A percentile compares a stretch with the other conserved stretches of the same genome.
These are phyloP conservation scores for Zaprionus lachaisei DNA, from an alignment of 1,140 invertebrate species.

Conservation along the genomic window DNA sequence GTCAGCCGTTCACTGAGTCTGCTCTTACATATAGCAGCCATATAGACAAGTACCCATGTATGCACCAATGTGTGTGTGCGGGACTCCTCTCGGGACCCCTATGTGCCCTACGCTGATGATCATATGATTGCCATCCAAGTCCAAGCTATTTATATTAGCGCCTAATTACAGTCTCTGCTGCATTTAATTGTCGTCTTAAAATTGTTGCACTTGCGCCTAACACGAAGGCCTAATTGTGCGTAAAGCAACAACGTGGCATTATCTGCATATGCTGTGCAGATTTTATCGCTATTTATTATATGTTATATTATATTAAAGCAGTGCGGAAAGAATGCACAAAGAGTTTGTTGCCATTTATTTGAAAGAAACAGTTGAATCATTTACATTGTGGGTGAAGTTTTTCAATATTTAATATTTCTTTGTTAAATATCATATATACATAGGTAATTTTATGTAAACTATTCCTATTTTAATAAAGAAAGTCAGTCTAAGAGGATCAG, in stretches of 20 bases:
- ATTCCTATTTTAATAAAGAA: not conserved
- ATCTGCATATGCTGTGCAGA: not conserved
- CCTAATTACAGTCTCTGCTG: constrained; percentile 20
- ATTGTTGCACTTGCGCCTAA: not conserved
- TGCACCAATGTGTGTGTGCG: constrained; percentile 5
- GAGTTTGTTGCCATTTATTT: not conserved
- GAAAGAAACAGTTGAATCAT: not conserved
- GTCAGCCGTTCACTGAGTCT: constrained; percentile 66
- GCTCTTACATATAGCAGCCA: constrained; percentile 45
- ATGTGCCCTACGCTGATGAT: constrained; percentile 36
- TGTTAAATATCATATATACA: too few species aligned
- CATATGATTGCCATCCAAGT: constrained; percentile 43
- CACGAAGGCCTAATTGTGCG: constrained; percentile 4
- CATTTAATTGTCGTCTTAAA: constrained; percentile 21
- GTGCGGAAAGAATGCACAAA: not conserved
- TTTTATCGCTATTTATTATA: constrained; percentile 1
- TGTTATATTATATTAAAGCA: not conserved
- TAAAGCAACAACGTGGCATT: not conserved
- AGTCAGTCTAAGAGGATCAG: too few species aligned
- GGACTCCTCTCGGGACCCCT: not conserved
- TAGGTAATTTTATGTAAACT: too few species aligned
- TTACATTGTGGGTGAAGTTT: not conserved
- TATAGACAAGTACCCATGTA: not conserved
- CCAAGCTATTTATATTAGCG: constrained; percentile 15
- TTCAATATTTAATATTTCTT: not conserved